Conservation (phyloP, 2,888 invertebrate genomes). For the Pyrrhosoma nymphula region DNA sequence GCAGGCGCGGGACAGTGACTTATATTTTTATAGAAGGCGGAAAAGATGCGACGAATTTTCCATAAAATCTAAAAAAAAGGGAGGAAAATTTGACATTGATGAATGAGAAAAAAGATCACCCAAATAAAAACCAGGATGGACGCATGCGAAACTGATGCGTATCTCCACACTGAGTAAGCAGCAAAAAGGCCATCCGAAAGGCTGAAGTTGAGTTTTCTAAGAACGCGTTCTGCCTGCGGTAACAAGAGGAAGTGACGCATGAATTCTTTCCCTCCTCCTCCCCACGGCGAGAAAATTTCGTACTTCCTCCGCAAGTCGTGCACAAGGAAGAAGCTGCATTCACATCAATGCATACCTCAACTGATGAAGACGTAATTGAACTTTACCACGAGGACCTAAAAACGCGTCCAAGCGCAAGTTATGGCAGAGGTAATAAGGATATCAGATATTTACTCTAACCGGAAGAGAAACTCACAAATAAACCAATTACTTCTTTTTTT, state of each 20-base stretch:
- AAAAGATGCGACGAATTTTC: too few relatives aligned
- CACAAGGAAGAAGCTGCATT: background rate
- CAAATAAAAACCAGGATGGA: background rate
- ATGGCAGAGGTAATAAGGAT: too few relatives aligned
- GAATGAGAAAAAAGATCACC: background rate
- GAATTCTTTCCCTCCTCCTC: background rate
- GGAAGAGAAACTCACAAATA: too few relatives aligned
- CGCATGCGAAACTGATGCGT: background rate
- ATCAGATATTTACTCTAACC: too few relatives aligned
- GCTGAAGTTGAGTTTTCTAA: background rate
- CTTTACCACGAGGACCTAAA: too few relatives aligned
- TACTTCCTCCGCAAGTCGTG: background rate
- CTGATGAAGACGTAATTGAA: background rate
- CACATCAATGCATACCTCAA: background rate
- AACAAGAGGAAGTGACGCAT: constrained; percentile 24
- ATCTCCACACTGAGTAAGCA: background rate
- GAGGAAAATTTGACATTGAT: background rate
- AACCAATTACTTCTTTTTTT: too few relatives aligned
- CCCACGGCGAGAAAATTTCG: background rate
- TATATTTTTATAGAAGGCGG: too few relatives aligned
- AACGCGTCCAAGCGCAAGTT: too few relatives aligned
- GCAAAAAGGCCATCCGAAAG: background rate
- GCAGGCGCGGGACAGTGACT: too few relatives aligned
- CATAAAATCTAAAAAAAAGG: too few relatives aligned
- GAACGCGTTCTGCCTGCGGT: background rate